Conservation (phyloP, 53 echinoderm and acorn worm genomes). For the Arbacia lixula region DNA sequence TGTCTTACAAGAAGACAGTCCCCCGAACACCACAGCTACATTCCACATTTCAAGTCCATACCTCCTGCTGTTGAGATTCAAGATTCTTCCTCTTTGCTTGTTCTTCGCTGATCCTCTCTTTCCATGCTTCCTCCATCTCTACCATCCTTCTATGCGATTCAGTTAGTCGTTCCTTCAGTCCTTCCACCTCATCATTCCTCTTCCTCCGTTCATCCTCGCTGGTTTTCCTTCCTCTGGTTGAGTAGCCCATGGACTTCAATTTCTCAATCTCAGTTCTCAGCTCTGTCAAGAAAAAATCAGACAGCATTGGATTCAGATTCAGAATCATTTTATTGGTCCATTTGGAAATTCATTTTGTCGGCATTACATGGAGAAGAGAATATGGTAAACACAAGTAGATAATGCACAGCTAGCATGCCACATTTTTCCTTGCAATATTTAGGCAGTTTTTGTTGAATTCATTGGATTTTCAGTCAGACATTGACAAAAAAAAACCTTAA, state of each 20-base stretch:
- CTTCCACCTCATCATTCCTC: conserved; percentile 66
- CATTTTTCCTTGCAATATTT: no score
- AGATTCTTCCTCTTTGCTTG: conserved; percentile 64
- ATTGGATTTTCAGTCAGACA: no score
- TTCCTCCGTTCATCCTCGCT: conserved; percentile 47
- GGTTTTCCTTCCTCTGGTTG: conserved; percentile 3
- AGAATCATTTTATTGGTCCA: no score
- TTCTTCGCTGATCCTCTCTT: conserved; percentile 67
- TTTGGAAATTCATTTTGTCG: no score
- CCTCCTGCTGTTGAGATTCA: conserved; percentile 75
- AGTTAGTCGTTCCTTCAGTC: conserved; percentile 67
- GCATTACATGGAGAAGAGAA: no score
- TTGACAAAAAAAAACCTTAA: no score
- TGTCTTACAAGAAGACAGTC: no score
- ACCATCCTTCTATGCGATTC: conserved; percentile 66
- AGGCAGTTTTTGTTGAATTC: no score
- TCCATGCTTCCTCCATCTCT: conserved; percentile 72
- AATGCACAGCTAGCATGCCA: no score
- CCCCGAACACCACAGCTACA: no score
- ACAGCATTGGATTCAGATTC: background rate
- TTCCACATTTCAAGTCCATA: no score
- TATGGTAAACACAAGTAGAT: no score
- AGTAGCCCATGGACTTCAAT: conserved; percentile 65
- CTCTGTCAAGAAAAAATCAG: conserved; percentile 47
- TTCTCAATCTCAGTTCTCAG: conserved; percentile 87